A percentile compares a stretch with the other conserved stretches of the same genome.
phyloP scores from a whole-genome alignment of 2,888 invertebrate genomes.

The Caenorhabditis afra region DNA sequence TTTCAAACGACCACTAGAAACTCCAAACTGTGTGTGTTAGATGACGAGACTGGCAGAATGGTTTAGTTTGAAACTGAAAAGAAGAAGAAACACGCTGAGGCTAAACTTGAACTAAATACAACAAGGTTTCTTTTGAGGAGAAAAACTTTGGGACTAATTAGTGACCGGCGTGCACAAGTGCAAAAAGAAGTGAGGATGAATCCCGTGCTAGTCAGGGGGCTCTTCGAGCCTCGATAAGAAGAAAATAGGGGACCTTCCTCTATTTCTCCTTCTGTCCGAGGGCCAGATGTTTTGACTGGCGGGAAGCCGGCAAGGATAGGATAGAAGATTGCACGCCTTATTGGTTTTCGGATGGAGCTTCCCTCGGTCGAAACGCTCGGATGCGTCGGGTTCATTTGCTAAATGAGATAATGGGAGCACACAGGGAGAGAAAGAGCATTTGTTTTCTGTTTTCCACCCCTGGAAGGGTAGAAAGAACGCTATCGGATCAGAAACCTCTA shows the following conservation, averaged over 20 bases:
- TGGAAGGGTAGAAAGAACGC: neutral
- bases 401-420: conserved; percentile 45
- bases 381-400: conserved; percentile 45
- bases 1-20: conserved; percentile 4
- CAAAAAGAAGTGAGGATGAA: neutral
- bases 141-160: conserved; percentile 29
- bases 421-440: neutral
- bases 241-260: neutral
- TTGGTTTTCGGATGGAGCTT: conserved; percentile 52
- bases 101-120: too few relatives aligned
- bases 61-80: conserved; percentile 1
- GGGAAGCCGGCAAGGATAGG: conserved; percentile 10
- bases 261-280: neutral
- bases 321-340: conserved; percentile 53
- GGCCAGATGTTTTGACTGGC: conserved; percentile 17
- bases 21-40: conserved; percentile 21
- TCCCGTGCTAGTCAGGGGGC: conserved; percentile 2
- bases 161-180: conserved; percentile 3
- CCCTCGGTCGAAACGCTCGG: conserved; percentile 31
- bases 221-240: conserved; percentile 12
- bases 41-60: neutral
- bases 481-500: neutral
- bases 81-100: neutral
- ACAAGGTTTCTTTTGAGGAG: conserved; percentile 2
- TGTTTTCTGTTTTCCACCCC: too few relatives aligned